Evolutionary conservation across 2,113 vertebrate species (phyloP).

Genomic region (Scatophagus argus): DNA sequence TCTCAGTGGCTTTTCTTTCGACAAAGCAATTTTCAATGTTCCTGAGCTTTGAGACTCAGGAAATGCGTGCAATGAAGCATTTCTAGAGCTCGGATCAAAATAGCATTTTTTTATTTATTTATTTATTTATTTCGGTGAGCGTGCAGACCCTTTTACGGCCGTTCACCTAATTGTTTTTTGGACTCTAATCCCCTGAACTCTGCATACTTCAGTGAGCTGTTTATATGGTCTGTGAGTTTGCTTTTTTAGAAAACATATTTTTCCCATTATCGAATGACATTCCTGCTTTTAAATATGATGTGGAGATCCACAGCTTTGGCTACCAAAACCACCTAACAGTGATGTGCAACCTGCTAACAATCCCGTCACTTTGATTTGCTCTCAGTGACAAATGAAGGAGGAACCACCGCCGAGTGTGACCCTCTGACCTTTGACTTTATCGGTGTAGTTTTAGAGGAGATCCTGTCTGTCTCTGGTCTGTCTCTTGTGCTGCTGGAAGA

Average conservation of each 20-base stretch:
- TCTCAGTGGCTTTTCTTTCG: neutral
- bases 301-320: slow-evolving; percentile 16
- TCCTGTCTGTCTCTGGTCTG: neutral
- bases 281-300: slow-evolving; percentile 23
- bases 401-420: no score
- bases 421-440: no score
- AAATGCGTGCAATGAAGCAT: slow-evolving; percentile 41
- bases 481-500: neutral
- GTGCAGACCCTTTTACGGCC: slow-evolving; percentile 41
- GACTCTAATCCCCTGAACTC: slow-evolving; percentile 42
- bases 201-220: slow-evolving; percentile 64
- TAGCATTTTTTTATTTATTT: slow-evolving; percentile 21
- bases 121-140: slow-evolving; percentile 12
- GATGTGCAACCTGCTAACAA: slow-evolving; percentile 4
- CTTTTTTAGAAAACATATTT: slow-evolving; percentile 63
- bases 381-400: neutral
- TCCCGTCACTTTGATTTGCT: slow-evolving; percentile 5
- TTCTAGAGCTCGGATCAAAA: slow-evolving; percentile 32
- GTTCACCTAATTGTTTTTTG: slow-evolving; percentile 65
- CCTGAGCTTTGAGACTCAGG: slow-evolving; percentile 12
- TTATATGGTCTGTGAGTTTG: slow-evolving; percentile 49
- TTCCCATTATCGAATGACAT: slow-evolving; percentile 60
- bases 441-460: neutral
- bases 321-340: neutral
- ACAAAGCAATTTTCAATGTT: neutral